Evolutionary conservation across 37 sponge, comb jelly and placozoan species (phyloP).

Genomic region (Theonella swinhoei): DNA sequence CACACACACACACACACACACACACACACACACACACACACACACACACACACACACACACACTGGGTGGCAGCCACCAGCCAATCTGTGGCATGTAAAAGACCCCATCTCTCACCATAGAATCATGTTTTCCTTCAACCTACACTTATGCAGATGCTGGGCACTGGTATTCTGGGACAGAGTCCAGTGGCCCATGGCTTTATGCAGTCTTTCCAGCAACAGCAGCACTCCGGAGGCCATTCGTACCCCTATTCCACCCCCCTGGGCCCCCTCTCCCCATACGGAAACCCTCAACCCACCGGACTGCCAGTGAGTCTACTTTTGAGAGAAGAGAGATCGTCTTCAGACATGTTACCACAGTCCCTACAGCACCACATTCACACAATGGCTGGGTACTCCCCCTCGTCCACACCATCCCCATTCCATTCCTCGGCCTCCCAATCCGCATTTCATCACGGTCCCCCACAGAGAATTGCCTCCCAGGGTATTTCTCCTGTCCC

Average conservation of each 20-base stretch:
- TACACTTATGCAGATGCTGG: conserved; percentile 12
- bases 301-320: conserved; percentile 12
- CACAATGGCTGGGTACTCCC: conserved; percentile 19
- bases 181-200: conserved; percentile 83
- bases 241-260: conserved; percentile 71
- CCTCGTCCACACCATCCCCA: conserved; percentile 36
- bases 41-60: too few relatives aligned
- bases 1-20: too few relatives aligned
- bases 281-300: background rate
- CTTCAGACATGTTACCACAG: too few relatives aligned
- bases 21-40: too few relatives aligned
- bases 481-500: background rate
- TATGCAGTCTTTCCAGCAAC: conserved; percentile 68
- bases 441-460: conserved; percentile 6
- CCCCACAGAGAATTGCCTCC: background rate
- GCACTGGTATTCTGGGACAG: conserved; percentile 49
- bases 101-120: background rate
- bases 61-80: too few relatives aligned
- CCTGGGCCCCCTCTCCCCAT: conserved; percentile 67
- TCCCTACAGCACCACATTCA: conserved; percentile 5
- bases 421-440: conserved; percentile 13
- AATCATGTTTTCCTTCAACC: background rate
- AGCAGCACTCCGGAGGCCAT: conserved; percentile 1
- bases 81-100: too few relatives aligned
- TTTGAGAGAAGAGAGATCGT: too few relatives aligned